These are phyloP conservation scores for Microcebus griseorufus DNA, from an alignment of 2,113 vertebrate genomes.

Conservation along the genomic window DNA sequence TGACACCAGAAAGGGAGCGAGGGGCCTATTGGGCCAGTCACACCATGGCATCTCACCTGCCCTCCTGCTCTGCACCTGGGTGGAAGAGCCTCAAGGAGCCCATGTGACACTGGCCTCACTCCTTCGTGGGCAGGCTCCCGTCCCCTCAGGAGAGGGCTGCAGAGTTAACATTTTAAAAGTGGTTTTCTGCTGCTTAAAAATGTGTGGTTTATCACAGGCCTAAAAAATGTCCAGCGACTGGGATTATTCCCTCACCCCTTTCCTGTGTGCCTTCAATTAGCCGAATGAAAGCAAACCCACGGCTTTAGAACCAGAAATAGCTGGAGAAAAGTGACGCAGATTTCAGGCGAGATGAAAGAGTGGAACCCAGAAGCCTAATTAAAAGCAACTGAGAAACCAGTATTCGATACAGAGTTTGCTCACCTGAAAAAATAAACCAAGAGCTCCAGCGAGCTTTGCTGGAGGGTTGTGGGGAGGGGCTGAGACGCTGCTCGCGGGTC, in stretches of 20 bases:
- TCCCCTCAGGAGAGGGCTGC: conserved; percentile 64
- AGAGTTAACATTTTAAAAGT: conserved; percentile 80
- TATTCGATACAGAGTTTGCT: conserved; percentile 91
- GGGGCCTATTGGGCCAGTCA: background rate
- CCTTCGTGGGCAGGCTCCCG: background rate
- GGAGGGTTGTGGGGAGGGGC: conserved; percentile 85
- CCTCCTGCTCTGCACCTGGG: background rate
- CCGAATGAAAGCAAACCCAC: conserved; percentile 87
- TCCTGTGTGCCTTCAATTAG: conserved; percentile 92
- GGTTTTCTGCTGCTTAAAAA: conserved; percentile 79
- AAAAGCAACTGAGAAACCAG: conserved; percentile 94
- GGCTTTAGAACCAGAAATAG: conserved; percentile 89
- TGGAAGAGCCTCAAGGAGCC: fast-evolving
- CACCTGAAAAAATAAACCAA: conserved; percentile 98
- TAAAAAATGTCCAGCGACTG: conserved; percentile 83
- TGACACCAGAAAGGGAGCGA: background rate
- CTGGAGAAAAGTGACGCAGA: conserved; percentile 88
- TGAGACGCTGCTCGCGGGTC: conserved; percentile 84
- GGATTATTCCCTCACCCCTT: conserved; percentile 87
- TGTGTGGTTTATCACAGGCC: conserved; percentile 84
- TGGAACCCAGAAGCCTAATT: conserved; percentile 94
- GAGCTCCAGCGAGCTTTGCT: conserved; percentile 83
- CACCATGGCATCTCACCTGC: conserved; percentile 55
- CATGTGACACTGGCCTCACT: background rate
- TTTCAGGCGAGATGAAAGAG: conserved; percentile 89